A percentile compares a stretch with the other conserved stretches of the same genome.
These are phyloP conservation scores for Tympanoctomys barrerae DNA, from an alignment of 2,797 vertebrate genomes.

Conservation along the genomic window DNA sequence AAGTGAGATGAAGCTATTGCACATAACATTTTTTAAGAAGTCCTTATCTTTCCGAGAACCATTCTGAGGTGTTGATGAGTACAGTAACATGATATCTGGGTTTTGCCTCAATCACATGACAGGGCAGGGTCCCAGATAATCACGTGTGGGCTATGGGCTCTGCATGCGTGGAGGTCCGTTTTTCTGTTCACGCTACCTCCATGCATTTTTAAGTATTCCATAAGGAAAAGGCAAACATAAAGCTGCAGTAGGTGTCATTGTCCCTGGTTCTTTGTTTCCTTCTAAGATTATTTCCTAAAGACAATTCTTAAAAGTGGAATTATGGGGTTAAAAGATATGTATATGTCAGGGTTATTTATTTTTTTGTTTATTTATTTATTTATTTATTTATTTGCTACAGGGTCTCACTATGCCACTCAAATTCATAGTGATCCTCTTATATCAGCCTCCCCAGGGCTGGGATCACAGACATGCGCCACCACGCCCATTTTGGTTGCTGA, in stretches of 20 bases:
- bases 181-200: not conserved
- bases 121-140: not conserved
- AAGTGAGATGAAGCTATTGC: not conserved
- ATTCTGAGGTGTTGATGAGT: not conserved
- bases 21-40: not conserved
- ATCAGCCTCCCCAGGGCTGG: no score
- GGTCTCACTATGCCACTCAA: no score
- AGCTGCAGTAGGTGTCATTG: not conserved
- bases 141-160: no score
- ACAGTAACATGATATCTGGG: not conserved
- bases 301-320: not conserved
- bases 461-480: no score
- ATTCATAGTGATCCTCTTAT: no score
- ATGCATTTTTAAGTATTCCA: not conserved
- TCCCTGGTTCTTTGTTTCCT: not conserved
- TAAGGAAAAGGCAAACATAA: slow-evolving; percentile 39
- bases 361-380: no score
- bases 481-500: no score
- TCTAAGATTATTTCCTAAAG: not conserved
- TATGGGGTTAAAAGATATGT: not conserved
- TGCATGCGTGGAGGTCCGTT: no score
- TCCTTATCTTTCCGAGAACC: not conserved
- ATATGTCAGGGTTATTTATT: no score
- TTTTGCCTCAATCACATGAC: not conserved
- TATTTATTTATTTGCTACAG: no score